Base-by-base conservation (phyloP, 1,140 invertebrate genomes). In the Hetaerina americana region DNA sequence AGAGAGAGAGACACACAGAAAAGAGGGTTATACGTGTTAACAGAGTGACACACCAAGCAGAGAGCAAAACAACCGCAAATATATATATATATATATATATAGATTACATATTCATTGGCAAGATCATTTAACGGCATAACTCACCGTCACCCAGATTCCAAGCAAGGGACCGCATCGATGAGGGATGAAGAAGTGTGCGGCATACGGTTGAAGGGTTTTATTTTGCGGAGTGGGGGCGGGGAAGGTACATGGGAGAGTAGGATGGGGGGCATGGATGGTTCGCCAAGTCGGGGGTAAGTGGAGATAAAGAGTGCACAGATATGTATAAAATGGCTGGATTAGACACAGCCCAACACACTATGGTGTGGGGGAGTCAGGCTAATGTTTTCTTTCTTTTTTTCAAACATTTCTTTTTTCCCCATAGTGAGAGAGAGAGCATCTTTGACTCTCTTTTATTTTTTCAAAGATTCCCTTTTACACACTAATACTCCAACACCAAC, bases 1-100 rank as follows among this genome's bases (percentile, higher is more conserved):
- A 82, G 81, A 81, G 77, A 79, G 82, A 82, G 82, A 76, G 80
- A 81, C 79, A 82, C 81, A 82, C 82, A 82, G 81, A 82, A 82
- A 81, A 82, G 81, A 82, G 78, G 78, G n/a, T n/a, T n/a, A n/a
- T n/a, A n/a, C n/a, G n/a, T n/a, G n/a, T n/a, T 57, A 5, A 57
- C 40, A 57, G 22, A 3, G 40, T 57, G 40, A 57, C 40, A 57
- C 40, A 57, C 22, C 40, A 57, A 57, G 40, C 40, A 57, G n/a
- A 57, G 40, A 57, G 40, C 40, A 57, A 57, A 57, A 57, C 40
- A 57, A 57, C 40, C 40, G 40, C 40, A 57, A 57, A 57, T n/a
- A n/a, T n/a, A n/a, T n/a, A n/a, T n/a, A n/a, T n/a, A n/a, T n/a
- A n/a, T n/a, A n/a, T n/a, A n/a, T n/a, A n/a, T n/a, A n/a, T 57